These are phyloP conservation scores for Ctenoplectra terminalis DNA, from an alignment of 1,140 invertebrate species.

Conservation along the genomic window DNA sequence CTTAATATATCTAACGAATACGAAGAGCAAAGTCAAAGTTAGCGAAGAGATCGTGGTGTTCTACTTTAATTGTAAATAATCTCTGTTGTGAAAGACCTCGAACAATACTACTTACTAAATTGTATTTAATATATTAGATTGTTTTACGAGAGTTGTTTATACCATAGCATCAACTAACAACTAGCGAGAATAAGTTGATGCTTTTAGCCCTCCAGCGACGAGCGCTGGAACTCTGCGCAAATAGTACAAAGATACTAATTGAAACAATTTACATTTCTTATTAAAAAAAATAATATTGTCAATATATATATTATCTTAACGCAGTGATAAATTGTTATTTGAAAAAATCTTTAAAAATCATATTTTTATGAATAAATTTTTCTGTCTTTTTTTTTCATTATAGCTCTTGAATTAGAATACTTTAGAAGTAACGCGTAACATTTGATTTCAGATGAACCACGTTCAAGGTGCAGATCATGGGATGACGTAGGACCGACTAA, in stretches of 20 bases:
- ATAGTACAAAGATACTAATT: neutral
- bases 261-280: neutral
- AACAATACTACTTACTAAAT: neutral
- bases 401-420: neutral
- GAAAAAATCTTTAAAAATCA: too few species aligned
- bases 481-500: slow-evolving; percentile 83
- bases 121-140: neutral
- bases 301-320: too few species aligned
- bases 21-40: neutral
- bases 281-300: too few species aligned
- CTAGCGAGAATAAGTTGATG: neutral
- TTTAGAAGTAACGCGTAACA: neutral
- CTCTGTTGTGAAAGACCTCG: neutral
- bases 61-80: neutral
- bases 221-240: neutral
- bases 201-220: neutral
- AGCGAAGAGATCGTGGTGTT: too few species aligned
- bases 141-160: neutral
- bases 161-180: neutral
- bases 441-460: slow-evolving; percentile 84
- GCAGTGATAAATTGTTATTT: too few species aligned
- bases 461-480: slow-evolving; percentile 84
- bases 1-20: neutral
- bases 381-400: neutral
- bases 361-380: too few species aligned